Percentiles rank a stretch among this genome's conserved stretches.
Evolutionary conservation across 2,113 vertebrate species (phyloP).

Genomic region (Penelope pileata): DNA sequence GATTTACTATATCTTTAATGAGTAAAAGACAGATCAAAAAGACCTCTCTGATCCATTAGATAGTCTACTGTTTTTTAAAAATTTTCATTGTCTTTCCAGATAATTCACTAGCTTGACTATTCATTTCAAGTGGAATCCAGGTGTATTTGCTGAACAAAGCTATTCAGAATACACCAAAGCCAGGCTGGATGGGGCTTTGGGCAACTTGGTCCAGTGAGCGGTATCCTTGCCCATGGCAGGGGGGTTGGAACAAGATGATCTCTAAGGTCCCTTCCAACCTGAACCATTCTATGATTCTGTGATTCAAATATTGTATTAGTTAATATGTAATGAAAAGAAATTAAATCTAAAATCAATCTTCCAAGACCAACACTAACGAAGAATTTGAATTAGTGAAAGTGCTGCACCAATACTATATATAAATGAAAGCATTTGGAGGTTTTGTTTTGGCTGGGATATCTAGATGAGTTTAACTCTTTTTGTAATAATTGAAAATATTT

Average conservation of each 20-base stretch:
- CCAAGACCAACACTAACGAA: not conserved
- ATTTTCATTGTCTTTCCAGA: conserved; percentile 69
- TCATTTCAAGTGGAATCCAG: conserved; percentile 64
- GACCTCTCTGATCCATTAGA: conserved; percentile 35
- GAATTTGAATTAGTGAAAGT: not conserved
- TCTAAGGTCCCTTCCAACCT: no score
- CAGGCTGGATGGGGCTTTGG: no score
- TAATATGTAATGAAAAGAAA: conserved; percentile 29
- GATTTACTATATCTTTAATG: conserved; percentile 67
- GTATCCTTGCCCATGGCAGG: no score
- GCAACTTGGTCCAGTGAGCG: no score
- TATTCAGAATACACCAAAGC: conserved; percentile 37
- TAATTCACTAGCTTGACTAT: conserved; percentile 70
- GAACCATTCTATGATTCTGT: no score
- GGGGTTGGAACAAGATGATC: no score
- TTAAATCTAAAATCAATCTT: not conserved
- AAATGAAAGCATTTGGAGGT: conserved; percentile 2
- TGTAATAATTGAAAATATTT: conserved; percentile 17
- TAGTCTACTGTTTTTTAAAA: conserved; percentile 63
- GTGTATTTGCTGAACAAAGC: conserved; percentile 56
- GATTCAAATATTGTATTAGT: conserved; percentile 57
- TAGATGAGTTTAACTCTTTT: not conserved
- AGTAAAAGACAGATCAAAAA: conserved; percentile 47
- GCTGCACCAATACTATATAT: not conserved
- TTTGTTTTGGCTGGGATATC: not conserved